Base-by-base conservation (phyloP, 2,888 invertebrate species). In the Oligia strigilis region DNA sequence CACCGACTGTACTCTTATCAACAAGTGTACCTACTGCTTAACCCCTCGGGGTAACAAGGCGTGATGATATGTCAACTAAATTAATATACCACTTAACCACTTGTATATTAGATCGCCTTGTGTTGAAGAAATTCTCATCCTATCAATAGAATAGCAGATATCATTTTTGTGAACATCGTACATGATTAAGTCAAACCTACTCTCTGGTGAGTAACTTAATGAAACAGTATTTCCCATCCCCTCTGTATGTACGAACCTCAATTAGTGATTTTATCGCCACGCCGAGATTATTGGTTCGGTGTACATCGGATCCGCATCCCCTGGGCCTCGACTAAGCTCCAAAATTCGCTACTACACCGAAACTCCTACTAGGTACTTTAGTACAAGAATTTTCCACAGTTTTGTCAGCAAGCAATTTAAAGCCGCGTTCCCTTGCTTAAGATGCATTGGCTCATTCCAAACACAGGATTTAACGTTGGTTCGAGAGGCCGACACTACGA, bases 381-480 rank as follows among this genome's bases (percentile, higher is more conserved):
- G 88, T 85, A 91, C 77, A 86, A 87, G 83, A 90, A 91, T 92
- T 78, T 90, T 89, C 88, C 90, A 88, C 93, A 92, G 92, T 93
- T 94, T 90, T 92, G 91, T 93, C 93, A 93, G 90, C 88, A 90
- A 92, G 93, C 93, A 95, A 95, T 95, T 95, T 94, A 93, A 94
- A 94, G 92, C 89, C 92, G 89, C 92, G 92, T 93, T 92, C 92
- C 93, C 94, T 95, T 94, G 94, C 95, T 96, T 96, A 95, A 96
- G 95, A 96, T 96, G 96, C 96, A 96, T 96, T 96, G 96, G 95
- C 94, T 96, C 95, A 95, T 96, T 96, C 94, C 92, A 93, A 95
- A 94, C 93, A 93, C 92, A 93, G 94, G 96, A 95, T 96, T 96
- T 96, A 95, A 94, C 95, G 94, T 93, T 91, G 91, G 91, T 92